Percentiles rank a stretch among this genome's conserved stretches.
Evolutionary conservation across 2,113 vertebrate species (phyloP).

Genomic region (Syngnathus floridae): DNA sequence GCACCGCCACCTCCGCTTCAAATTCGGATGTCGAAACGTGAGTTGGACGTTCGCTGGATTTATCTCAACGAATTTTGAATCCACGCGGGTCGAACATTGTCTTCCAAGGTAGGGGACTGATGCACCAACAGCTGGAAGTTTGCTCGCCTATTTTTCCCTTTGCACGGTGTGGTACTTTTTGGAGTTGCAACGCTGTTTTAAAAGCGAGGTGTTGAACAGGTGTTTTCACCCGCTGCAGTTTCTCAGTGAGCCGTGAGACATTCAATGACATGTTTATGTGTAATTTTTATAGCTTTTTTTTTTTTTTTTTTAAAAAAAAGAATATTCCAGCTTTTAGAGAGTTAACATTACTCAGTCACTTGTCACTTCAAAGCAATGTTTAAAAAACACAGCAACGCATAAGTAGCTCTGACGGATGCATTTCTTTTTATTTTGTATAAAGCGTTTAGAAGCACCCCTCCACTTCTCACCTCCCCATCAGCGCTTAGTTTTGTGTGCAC

Average conservation of each 20-base stretch:
- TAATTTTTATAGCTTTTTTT: not conserved
- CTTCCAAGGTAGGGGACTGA: conserved; percentile 35
- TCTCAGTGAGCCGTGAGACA: not conserved
- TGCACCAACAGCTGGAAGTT: conserved; percentile 12
- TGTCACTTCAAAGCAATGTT: not conserved
- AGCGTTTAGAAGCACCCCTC: not conserved
- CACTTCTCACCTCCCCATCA: not conserved
- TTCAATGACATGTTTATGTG: not conserved
- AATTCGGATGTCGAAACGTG: conserved; percentile 7
- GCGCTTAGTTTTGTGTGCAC: not conserved
- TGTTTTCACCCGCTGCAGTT: conserved; percentile 6
- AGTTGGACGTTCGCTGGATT: conserved; percentile 32
- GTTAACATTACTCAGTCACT: not conserved
- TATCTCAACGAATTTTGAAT: conserved; percentile 1
- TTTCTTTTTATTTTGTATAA: not conserved
- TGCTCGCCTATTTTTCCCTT: not conserved
- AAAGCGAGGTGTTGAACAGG: conserved; percentile 20
- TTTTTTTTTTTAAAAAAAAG: not conserved
- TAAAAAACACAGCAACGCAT: too few species aligned
- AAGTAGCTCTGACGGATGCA: too few species aligned
- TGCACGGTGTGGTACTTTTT: not conserved
- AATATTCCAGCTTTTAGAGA: not conserved
- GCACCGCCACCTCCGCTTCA: conserved; percentile 29
- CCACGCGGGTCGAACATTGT: not conserved
- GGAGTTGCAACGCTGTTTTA: not conserved